Conservation (phyloP, 1,140 invertebrate species). For the Rhyzopertha dominica region DNA sequence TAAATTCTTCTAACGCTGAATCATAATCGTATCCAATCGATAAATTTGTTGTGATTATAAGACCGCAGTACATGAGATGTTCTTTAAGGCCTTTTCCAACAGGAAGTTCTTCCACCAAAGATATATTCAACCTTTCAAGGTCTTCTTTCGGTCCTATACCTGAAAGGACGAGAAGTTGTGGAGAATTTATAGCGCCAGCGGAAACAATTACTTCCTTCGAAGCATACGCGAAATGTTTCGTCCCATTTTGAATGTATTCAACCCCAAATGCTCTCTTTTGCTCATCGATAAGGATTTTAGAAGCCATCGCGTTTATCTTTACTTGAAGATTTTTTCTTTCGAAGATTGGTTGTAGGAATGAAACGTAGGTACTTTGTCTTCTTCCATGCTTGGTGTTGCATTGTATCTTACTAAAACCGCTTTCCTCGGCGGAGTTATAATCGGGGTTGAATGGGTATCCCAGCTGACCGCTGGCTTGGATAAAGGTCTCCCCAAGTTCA, state of each 20-base stretch:
- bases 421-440: no score
- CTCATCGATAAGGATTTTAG: slow-evolving; percentile 33
- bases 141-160: slow-evolving; percentile 58
- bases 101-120: slow-evolving; percentile 47
- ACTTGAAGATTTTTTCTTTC: slow-evolving; percentile 49
- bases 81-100: slow-evolving; percentile 58
- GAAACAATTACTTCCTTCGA: slow-evolving; percentile 58
- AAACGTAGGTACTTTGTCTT: slow-evolving; percentile 49
- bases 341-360: slow-evolving; percentile 47
- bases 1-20: no score
- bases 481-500: no score
- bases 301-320: no score
- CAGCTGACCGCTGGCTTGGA: no score
- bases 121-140: slow-evolving; percentile 51
- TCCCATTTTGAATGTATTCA: slow-evolving; percentile 42
- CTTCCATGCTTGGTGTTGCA: slow-evolving; percentile 39
- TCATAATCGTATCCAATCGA: no score
- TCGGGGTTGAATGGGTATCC: no score
- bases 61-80: no score
- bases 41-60: no score
- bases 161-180: slow-evolving; percentile 61
- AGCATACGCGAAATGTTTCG: slow-evolving; percentile 42
- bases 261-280: slow-evolving; percentile 45
- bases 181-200: slow-evolving; percentile 56
- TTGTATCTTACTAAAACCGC: slow-evolving; percentile 19